Conservation (phyloP, 2,888 invertebrate genomes). For the Drosophila kuntzei region DNA sequence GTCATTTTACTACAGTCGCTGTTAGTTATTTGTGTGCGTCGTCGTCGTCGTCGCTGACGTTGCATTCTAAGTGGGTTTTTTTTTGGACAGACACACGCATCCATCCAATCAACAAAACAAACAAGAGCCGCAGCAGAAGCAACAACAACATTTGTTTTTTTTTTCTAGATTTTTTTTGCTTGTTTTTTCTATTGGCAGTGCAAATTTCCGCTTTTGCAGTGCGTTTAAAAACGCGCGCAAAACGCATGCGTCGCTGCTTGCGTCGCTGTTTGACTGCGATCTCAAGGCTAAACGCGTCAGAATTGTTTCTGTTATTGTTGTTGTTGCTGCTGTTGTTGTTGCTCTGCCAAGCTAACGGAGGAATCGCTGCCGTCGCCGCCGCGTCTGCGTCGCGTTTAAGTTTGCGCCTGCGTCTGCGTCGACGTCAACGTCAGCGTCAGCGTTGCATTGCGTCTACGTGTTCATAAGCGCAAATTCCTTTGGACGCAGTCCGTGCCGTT, state of each 20-base stretch:
- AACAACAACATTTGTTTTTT: constrained; percentile 9
- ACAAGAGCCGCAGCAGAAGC: constrained; percentile 14
- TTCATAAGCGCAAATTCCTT: constrained; percentile 73
- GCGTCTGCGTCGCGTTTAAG: constrained; percentile 40
- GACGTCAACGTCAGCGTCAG: constrained; percentile 6
- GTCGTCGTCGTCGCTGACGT: constrained; percentile 65
- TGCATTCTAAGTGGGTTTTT: constrained; percentile 68
- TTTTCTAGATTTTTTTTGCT: constrained; percentile 1
- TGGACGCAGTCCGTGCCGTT: constrained; percentile 61
- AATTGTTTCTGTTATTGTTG: constrained; percentile 4
- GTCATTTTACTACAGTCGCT: constrained; percentile 79
- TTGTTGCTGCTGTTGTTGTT: constrained; percentile 16
- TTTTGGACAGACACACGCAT: constrained; percentile 27
- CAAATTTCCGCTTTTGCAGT: constrained; percentile 32
- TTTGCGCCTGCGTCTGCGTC: constrained; percentile 35
- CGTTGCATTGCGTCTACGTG: constrained; percentile 63
- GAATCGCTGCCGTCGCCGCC: constrained; percentile 18
- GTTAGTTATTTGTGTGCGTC: constrained; percentile 79
- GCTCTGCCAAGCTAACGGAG: constrained; percentile 7
- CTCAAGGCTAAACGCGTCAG: constrained; percentile 61
- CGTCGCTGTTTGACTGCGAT: constrained; percentile 26
- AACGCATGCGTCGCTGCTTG: constrained; percentile 36
- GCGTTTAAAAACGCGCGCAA: constrained; percentile 41
- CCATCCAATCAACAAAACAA: constrained; percentile 39
- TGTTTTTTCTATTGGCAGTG: background rate